These are phyloP conservation scores for Chaetodon trifascialis DNA, from an alignment of 2,113 vertebrate genomes.

Conservation along the genomic window DNA sequence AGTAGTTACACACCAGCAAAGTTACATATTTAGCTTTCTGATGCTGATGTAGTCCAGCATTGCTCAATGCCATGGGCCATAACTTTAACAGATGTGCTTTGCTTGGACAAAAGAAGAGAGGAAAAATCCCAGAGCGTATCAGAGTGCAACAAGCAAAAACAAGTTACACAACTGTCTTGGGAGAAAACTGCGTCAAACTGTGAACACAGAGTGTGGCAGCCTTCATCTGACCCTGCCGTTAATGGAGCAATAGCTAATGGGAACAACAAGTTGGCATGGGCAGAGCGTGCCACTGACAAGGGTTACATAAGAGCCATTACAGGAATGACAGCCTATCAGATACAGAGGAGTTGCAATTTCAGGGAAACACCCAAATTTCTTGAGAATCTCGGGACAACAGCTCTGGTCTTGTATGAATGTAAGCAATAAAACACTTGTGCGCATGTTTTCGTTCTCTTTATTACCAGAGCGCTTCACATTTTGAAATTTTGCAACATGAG, in stretches of 20 bases:
- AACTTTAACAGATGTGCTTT: constrained; percentile 18
- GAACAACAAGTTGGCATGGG: constrained; percentile 54
- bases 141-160: constrained; percentile 50
- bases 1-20: not conserved
- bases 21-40: not conserved
- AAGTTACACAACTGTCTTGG: constrained; percentile 70
- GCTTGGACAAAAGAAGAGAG: constrained; percentile 14
- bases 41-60: constrained; percentile 1
- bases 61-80: constrained; percentile 14
- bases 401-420: not conserved
- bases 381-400: not conserved
- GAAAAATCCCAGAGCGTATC: constrained; percentile 7
- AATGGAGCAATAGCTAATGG: constrained; percentile 53
- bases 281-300: constrained; percentile 17
- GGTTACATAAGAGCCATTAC: constrained; percentile 65
- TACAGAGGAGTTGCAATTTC: constrained; percentile 43
- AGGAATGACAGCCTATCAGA: constrained; percentile 28
- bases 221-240: constrained; percentile 26
- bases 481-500: constrained; percentile 10
- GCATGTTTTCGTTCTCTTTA: not conserved
- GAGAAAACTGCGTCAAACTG: constrained; percentile 48
- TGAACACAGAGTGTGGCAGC: constrained; percentile 18
- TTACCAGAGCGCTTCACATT: not conserved
- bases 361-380: constrained; percentile 27
- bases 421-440: not conserved